Conservation (phyloP, 2,888 invertebrate species). For the Cephus sareptanus region DNA sequence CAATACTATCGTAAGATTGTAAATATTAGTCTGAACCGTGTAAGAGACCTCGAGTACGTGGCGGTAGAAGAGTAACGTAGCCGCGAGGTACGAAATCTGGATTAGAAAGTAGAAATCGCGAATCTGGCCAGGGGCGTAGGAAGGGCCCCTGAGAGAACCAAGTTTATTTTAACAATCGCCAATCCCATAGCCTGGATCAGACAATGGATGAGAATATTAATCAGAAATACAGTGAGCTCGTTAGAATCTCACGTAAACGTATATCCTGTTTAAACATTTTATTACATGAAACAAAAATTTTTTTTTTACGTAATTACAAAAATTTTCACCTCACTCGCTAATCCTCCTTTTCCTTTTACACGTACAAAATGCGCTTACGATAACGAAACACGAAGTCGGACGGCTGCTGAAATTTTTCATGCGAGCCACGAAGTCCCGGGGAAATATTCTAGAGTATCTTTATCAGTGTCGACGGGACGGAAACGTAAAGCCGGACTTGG, state of each 20-base stretch:
- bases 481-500: neutral
- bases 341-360: no score
- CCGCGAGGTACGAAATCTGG: conserved; percentile 8
- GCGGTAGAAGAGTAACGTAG: neutral
- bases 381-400: neutral
- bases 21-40: neutral
- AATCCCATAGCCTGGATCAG: neutral
- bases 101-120: conserved; percentile 9
- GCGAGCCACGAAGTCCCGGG: neutral
- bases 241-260: neutral
- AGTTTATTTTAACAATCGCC: neutral
- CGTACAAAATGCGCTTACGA: no score
- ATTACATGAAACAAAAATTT: neutral
- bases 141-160: neutral
- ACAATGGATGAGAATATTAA: neutral
- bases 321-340: neutral
- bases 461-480: neutral
- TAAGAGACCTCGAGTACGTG: neutral
- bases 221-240: neutral
- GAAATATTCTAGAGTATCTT: neutral
- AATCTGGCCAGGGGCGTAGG: neutral
- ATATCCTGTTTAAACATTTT: neutral
- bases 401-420: neutral
- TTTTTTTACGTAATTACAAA: neutral
- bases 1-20: neutral